Evolutionary conservation across 2,888 invertebrate species (phyloP).

Genomic region (Ophion ventricosus): DNA sequence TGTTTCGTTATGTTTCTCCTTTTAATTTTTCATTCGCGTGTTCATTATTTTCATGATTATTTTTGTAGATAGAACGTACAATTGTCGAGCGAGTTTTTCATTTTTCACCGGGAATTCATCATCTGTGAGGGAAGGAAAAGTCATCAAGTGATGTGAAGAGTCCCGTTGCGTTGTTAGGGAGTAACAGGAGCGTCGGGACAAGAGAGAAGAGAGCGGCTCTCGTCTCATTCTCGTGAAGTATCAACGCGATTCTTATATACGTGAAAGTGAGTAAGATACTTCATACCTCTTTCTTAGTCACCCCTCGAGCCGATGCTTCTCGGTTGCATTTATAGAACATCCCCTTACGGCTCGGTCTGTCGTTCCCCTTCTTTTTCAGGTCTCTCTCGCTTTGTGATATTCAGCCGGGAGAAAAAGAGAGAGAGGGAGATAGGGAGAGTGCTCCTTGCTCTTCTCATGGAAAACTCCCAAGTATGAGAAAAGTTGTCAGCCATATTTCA

Average conservation of each 20-base stretch:
- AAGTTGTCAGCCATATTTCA: slow-evolving; percentile 81
- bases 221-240: slow-evolving; percentile 57
- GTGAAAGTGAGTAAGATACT: slow-evolving; percentile 43
- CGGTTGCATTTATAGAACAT: slow-evolving; percentile 57
- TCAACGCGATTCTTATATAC: slow-evolving; percentile 64
- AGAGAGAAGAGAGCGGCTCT: slow-evolving; percentile 22
- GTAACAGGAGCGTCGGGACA: neutral
- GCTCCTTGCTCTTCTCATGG: slow-evolving; percentile 60
- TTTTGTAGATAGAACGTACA: neutral
- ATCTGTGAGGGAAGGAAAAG: slow-evolving; percentile 16
- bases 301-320: slow-evolving; percentile 41
- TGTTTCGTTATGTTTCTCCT: neutral
- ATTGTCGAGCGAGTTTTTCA: neutral
- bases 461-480: slow-evolving; percentile 80
- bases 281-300: slow-evolving; percentile 50
- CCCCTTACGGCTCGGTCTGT: slow-evolving; percentile 1
- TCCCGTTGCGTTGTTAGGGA: slow-evolving; percentile 15
- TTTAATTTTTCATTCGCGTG: neutral
- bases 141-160: slow-evolving; percentile 49
- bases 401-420: slow-evolving; percentile 16
- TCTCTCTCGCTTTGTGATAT: slow-evolving; percentile 18
- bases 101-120: slow-evolving; percentile 1
- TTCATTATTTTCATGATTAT: slow-evolving; percentile 12
- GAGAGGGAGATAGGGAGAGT: slow-evolving; percentile 26
- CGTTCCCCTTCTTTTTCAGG: slow-evolving; percentile 19